Base-by-base conservation (phyloP, 92 coral and sea anemone species). In the Epizoanthus fatuus region DNA sequence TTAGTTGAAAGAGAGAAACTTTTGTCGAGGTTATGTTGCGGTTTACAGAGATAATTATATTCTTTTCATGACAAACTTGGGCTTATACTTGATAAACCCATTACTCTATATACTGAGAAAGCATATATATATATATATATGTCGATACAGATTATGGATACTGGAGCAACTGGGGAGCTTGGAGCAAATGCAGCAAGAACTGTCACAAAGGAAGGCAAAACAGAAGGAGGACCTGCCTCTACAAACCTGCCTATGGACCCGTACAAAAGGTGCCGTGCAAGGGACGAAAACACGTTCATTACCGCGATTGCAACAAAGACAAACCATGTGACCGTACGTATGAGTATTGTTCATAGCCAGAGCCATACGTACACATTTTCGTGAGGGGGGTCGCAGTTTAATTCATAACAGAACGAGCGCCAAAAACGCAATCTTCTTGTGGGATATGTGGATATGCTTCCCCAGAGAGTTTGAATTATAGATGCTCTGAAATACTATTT, bases 321-420 rank as follows among this genome's bases (percentile, higher is more conserved):
- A 77, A 77, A 20, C 82, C 82, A 4, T 77, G 82, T 42, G 70
- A 77, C 22, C 82, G 82, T 77, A 59, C 45, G 82, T 76, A 47
- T 9, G 37, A 42, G 10, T 5, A 35, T 58, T 17, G 16, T 4
- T 51, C n/a, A 14, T 32, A 14, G 5, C 7, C 49, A 70, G 13
- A 9, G 13, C 1, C 19, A 14, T 17, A 71, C 13, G 59, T 13
- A 15, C 7, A 17, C 1, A n/a, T n/a, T n/a, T n/a, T n/a, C n/a
- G n/a, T n/a, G n/a, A n/a, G n/a, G n/a, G n/a, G n/a, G n/a, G n/a
- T n/a, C n/a, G 53, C 8, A 2, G 53, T 10, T 14, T 49, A 10
- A 49, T 12, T 29, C 35, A 29, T 29, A 29, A 29, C 35, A 29
- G 35, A 8, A 49, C 53, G 4, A 49, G 3, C 53, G 9, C 53